These are phyloP conservation scores for Hydriomena furcata DNA, from an alignment of 2,888 invertebrate species.

Conservation along the genomic window DNA sequence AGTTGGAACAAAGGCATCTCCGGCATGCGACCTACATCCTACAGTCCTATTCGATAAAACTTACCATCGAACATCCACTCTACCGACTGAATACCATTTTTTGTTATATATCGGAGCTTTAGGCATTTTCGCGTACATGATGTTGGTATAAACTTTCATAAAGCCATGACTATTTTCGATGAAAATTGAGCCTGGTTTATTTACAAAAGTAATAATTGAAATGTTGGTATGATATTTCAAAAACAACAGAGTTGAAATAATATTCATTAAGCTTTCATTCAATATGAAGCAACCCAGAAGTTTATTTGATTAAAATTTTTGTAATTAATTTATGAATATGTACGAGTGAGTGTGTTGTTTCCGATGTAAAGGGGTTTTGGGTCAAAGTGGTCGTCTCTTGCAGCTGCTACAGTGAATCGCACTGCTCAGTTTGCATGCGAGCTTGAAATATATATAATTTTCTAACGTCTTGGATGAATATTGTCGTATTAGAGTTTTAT, in stretches of 20 bases:
- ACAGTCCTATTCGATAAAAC: slow-evolving; percentile 53
- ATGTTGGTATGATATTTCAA: slow-evolving; percentile 24
- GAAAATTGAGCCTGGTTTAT: slow-evolving; percentile 25
- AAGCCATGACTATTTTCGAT: slow-evolving; percentile 14
- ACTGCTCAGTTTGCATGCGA: slow-evolving; percentile 4
- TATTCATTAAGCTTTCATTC: slow-evolving; percentile 24
- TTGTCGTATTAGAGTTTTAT: too few relatives aligned
- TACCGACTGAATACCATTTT: slow-evolving; percentile 30
- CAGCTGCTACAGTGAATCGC: slow-evolving; percentile 14
- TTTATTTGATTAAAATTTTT: slow-evolving; percentile 32
- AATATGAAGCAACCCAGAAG: slow-evolving; percentile 25
- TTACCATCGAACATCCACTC: slow-evolving; percentile 41
- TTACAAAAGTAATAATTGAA: slow-evolving; percentile 37
- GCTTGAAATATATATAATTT: not conserved
- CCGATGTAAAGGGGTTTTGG: slow-evolving; percentile 10
- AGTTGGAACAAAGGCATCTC: slow-evolving; percentile 63
- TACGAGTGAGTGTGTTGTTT: slow-evolving; percentile 14
- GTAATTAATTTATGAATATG: slow-evolving; percentile 16
- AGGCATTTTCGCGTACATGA: slow-evolving; percentile 9
- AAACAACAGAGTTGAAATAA: slow-evolving; percentile 22
- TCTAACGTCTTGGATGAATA: too few relatives aligned
- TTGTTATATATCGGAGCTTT: slow-evolving; percentile 30
- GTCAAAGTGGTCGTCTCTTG: slow-evolving; percentile 24
- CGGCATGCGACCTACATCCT: slow-evolving; percentile 65
- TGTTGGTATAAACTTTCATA: slow-evolving; percentile 24